A percentile compares a stretch with the other conserved stretches of the same genome.
Conservation (phyloP, 2,113 vertebrate genomes). For the Sus scrofa region T2T-Sscrofa CM000814.6:143078501-143079000, state of each 20-base stretch:
- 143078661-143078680: not conserved
- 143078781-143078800: rapidly evolving
- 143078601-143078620: no score
- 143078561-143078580: not conserved
- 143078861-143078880: not conserved
- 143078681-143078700: no score
- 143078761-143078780: not conserved
- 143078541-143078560: not conserved
- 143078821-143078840: not conserved
- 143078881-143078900: slow-evolving; percentile 31
- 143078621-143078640: not conserved
- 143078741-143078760: not conserved
- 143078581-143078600: not conserved
- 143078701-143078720: not conserved
- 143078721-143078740: not conserved
- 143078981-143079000: slow-evolving; percentile 56
- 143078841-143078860: not conserved
- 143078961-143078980: slow-evolving; percentile 46
- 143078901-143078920: slow-evolving; percentile 40
- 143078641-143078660: not conserved
- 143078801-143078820: rapidly evolving
- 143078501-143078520: not conserved
- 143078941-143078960: slow-evolving; percentile 62
- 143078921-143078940: slow-evolving; percentile 44
- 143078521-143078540: not conserved